These are phyloP conservation scores for Sinocyclocheilus grahami DNA, from an alignment of 2,113 vertebrate genomes.

Conservation along the genomic window DNA sequence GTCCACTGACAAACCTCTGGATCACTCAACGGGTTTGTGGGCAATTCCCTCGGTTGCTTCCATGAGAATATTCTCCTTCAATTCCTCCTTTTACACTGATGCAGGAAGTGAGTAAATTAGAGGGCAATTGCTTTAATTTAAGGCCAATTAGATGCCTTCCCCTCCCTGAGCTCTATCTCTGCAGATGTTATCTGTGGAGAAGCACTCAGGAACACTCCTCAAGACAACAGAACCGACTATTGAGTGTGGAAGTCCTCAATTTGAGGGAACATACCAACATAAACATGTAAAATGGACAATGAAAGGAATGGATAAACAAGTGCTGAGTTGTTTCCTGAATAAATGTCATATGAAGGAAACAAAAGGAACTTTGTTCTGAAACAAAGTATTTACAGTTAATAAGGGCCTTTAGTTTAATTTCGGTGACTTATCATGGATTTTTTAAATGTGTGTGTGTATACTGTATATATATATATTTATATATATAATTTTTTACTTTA, in stretches of 20 bases:
- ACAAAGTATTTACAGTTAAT: neutral
- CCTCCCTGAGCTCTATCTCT: slow-evolving; percentile 54
- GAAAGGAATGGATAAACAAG: slow-evolving; percentile 14
- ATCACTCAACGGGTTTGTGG: slow-evolving; percentile 51
- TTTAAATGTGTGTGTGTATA: too few relatives aligned
- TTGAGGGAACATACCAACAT: slow-evolving; percentile 25
- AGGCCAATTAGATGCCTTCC: slow-evolving; percentile 72
- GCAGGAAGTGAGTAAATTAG: slow-evolving; percentile 71
- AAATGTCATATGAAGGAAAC: neutral
- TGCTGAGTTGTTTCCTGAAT: neutral
- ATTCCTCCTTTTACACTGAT: slow-evolving; percentile 53
- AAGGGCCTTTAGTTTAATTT: too few relatives aligned
- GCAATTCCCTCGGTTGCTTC: slow-evolving; percentile 56
- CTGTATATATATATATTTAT: too few relatives aligned
- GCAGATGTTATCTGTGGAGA: slow-evolving; percentile 67
- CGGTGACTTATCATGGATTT: too few relatives aligned
- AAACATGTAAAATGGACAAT: neutral
- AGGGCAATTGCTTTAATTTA: slow-evolving; percentile 73
- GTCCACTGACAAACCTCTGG: neutral
- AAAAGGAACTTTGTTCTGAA: neutral
- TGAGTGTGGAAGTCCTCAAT: slow-evolving; percentile 42
- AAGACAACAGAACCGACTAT: slow-evolving; percentile 43
- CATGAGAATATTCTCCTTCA: slow-evolving; percentile 54
- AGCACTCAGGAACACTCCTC: slow-evolving; percentile 43
- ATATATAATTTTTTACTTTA: too few relatives aligned